Base-by-base conservation (phyloP, 2,113 vertebrate species). In the Isichthys henryi region DNA sequence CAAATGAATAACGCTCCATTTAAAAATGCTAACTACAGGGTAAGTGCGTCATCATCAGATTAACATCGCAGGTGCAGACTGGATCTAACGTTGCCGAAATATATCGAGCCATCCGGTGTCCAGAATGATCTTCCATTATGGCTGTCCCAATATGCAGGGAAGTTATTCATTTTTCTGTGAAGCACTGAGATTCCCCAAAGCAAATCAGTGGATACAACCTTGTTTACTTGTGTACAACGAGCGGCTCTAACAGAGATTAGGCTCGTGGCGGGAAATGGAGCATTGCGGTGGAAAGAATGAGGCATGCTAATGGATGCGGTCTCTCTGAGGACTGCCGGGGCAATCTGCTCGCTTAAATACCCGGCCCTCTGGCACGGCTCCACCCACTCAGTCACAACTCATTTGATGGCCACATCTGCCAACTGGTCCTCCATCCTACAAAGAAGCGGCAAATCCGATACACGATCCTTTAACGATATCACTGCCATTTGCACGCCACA, bases 311-410 rank as follows among this genome's bases (percentile, higher is more conserved):
- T 89, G 66, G 88, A 89, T 43, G 89, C 58, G 43, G 70, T 49
- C 46, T 83, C 90, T 89, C 89, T 31, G 49, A 70, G 88, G 88
- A 88, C 35, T 43, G 74, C 10, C 8, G 45, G 53, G 17, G 83
- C 89, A 92, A 89, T 91, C 91, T 92, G 92, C 70, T 88, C 27
- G 48, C 89, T 86, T 90, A 89, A 90, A 88, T 58, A 91, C 66
- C 82, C 86, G 21, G 83, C 62, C 89, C 70, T 39, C 89, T 90
- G 88, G 90, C 87, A 45, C n/a, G 7, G 39, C 80, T 87, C 66
- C 90, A 85, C 82, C 2, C 31, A 86, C 80, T 88, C 31, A 35
- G 52, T 88, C 74, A 83, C 83, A 90, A 66, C 87, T 88, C 87
- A 80, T 85, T 88, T 89, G 88, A 91, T 56, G 88, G 88, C 58